These are phyloP conservation scores for Athalia rosae DNA, from an alignment of 2,888 invertebrate genomes.

Conservation along the genomic window DNA sequence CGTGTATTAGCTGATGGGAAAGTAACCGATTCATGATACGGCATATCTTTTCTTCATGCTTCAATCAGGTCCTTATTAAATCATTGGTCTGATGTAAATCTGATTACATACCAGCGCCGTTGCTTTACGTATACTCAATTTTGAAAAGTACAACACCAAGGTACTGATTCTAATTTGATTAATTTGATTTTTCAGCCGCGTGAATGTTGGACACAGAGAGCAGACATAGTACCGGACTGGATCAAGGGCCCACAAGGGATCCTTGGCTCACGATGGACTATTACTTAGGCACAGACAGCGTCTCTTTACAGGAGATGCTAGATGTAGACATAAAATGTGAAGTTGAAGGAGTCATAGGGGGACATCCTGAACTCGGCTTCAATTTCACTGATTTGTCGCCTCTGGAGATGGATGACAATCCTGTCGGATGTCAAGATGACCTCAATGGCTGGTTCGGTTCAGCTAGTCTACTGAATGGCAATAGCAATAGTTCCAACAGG, in stretches of 20 bases:
- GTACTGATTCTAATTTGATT: too few relatives aligned
- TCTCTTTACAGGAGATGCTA: constrained; percentile 91
- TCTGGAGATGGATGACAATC: constrained; percentile 80
- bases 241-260: constrained; percentile 71
- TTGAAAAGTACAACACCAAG: too few relatives aligned
- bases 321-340: constrained; percentile 92
- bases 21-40: too few relatives aligned
- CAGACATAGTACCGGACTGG: constrained; percentile 70
- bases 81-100: too few relatives aligned
- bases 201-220: constrained; percentile 73
- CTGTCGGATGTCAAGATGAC: constrained; percentile 66
- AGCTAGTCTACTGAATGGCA: constrained; percentile 68
- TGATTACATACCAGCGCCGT: too few relatives aligned
- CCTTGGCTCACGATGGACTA: constrained; percentile 76
- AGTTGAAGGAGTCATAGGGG: constrained; percentile 86
- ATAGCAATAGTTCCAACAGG: constrained; percentile 71
- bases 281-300: constrained; percentile 75
- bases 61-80: too few relatives aligned
- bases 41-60: too few relatives aligned
- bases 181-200: constrained; percentile 59
- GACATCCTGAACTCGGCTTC: constrained; percentile 75
- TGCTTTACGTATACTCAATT: too few relatives aligned
- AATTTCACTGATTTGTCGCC: constrained; percentile 77
- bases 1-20: too few relatives aligned
- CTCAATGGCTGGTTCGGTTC: constrained; percentile 67